Evolutionary conservation across 2,888 invertebrate genomes (phyloP).

Genomic region (Neria commutata): DNA sequence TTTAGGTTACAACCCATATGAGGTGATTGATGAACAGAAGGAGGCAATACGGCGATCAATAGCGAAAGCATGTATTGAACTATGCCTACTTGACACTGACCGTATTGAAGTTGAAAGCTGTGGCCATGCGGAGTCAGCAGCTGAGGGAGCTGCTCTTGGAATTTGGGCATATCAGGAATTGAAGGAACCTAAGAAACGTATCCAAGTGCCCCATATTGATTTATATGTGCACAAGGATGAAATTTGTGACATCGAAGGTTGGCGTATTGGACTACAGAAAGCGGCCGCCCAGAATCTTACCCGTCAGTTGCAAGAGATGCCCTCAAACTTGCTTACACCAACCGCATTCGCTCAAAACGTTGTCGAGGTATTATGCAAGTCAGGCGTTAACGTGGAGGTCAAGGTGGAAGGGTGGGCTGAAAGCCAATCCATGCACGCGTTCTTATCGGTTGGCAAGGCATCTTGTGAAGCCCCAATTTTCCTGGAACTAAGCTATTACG

Average conservation of each 20-base stretch:
- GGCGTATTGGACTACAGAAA: conserved; percentile 74
- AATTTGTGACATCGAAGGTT: conserved; percentile 72
- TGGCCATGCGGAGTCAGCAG: conserved; percentile 76
- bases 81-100: conserved; percentile 65
- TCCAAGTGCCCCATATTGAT: conserved; percentile 50
- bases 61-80: conserved; percentile 66
- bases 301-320: conserved; percentile 77
- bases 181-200: conserved; percentile 44
- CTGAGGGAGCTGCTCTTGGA: conserved; percentile 76
- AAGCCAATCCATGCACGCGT: conserved; percentile 79
- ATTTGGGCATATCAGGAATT: conserved; percentile 72
- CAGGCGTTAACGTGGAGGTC: conserved; percentile 58
- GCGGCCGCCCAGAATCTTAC: conserved; percentile 83
- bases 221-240: conserved; percentile 68
- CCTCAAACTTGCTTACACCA: conserved; percentile 80
- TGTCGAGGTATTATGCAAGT: conserved; percentile 55
- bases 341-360: conserved; percentile 77
- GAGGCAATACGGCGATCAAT: conserved; percentile 77
- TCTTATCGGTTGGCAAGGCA: conserved; percentile 77
- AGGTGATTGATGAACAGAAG: conserved; percentile 75
- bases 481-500: conserved; percentile 77
- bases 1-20: conserved; percentile 70
- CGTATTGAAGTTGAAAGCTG: conserved; percentile 76
- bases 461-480: conserved; percentile 81
- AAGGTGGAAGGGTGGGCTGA: conserved; percentile 73